phyloP scores from a whole-genome alignment of 2,888 invertebrate species.

The Steinernema carpocapsae region DNA sequence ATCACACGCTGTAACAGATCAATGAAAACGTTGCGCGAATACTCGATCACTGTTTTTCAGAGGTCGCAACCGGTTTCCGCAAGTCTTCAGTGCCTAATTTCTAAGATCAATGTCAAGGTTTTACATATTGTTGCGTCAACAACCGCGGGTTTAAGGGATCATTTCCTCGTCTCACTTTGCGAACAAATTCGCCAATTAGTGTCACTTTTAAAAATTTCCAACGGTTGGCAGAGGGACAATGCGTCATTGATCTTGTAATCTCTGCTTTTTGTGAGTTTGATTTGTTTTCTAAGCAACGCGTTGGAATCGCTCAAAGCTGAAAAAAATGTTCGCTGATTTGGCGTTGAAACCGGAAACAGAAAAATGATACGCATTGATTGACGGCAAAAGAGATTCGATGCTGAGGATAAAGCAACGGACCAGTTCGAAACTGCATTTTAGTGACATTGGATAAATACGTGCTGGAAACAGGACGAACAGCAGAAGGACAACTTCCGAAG shows the following conservation, averaged over 20 bases:
- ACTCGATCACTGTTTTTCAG: constrained; percentile 18
- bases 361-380: no score
- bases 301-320: no score
- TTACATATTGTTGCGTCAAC: constrained; percentile 1
- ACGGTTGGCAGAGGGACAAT: neutral
- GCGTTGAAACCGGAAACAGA: neutral
- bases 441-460: no score
- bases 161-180: constrained; percentile 11
- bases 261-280: neutral
- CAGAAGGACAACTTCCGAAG: no score
- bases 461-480: no score
- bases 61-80: constrained; percentile 30
- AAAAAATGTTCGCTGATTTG: neutral
- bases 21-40: neutral
- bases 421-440: no score
- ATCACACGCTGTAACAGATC: constrained; percentile 12
- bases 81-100: neutral
- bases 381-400: no score
- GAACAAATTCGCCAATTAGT: neutral
- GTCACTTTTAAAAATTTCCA: neutral
- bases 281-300: neutral
- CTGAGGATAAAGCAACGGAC: no score
- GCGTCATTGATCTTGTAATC: neutral
- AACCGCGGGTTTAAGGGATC: neutral
- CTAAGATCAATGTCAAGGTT: constrained; percentile 21